Evolutionary conservation across 2,113 vertebrate genomes (phyloP).

Genomic region (Galeopterus variegatus): DNA sequence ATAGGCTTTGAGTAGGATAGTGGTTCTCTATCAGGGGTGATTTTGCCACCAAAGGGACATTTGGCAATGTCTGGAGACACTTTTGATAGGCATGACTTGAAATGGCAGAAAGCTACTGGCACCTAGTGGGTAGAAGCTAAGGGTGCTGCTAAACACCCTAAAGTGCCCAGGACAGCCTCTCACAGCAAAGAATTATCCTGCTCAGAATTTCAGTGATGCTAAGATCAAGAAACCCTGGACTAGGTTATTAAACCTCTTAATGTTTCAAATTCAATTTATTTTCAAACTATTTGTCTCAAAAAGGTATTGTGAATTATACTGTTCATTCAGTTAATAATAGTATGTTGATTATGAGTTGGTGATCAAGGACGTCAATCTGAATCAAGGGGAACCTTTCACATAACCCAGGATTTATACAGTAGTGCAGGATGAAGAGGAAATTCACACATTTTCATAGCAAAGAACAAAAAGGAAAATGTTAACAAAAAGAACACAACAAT

Average conservation of each 20-base stretch:
- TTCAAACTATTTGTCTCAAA: neutral
- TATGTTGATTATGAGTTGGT: neutral
- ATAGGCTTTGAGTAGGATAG: neutral
- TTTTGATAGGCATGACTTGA: neutral
- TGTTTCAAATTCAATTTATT: conserved; percentile 37
- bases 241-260: neutral
- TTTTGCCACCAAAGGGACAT: neutral
- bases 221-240: neutral
- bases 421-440: neutral
- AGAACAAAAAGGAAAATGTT: neutral
- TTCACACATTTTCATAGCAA: neutral
- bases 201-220: neutral
- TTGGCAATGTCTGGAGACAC: neutral
- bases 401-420: neutral
- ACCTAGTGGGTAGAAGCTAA: neutral
- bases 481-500: neutral
- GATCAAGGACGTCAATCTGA: neutral
- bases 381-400: neutral
- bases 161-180: neutral
- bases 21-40: neutral
- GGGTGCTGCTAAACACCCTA: neutral
- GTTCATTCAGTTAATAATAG: neutral
- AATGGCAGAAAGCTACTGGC: neutral
- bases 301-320: neutral
- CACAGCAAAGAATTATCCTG: neutral